Evolutionary conservation across 2,797 vertebrate genomes (phyloP).

Genomic region (Microchirus variegatus): DNA sequence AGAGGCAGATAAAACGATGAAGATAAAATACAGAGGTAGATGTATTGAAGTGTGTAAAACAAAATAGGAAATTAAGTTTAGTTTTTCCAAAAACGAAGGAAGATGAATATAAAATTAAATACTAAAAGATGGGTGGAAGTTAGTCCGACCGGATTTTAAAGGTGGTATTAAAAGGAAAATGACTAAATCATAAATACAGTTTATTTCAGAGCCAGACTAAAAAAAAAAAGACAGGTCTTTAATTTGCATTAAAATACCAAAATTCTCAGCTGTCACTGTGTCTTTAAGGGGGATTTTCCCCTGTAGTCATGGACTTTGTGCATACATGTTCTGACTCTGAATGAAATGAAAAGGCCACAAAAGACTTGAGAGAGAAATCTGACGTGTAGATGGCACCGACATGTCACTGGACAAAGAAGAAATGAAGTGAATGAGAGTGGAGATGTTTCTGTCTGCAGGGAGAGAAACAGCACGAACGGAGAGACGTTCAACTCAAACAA

Average conservation of each 20-base stretch:
- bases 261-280: background rate
- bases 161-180: no score
- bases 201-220: background rate
- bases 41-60: background rate
- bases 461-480: background rate
- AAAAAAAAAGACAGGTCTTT: background rate
- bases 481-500: constrained; percentile 10
- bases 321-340: background rate
- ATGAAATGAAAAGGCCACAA: background rate
- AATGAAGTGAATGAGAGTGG: background rate
- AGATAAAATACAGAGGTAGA: background rate
- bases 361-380: no score
- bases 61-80: background rate
- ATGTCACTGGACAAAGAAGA: background rate
- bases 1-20: background rate
- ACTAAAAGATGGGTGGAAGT: no score
- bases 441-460: constrained; percentile 6
- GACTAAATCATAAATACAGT: no score
- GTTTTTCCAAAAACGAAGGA: background rate
- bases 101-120: no score
- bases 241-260: no score
- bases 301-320: background rate
- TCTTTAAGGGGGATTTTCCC: background rate
- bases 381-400: no score
- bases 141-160: no score